Percentiles rank a stretch among this genome's conserved stretches.
phyloP scores from a whole-genome alignment of 2,888 invertebrate genomes.

The Embidobia sp. region DNA sequence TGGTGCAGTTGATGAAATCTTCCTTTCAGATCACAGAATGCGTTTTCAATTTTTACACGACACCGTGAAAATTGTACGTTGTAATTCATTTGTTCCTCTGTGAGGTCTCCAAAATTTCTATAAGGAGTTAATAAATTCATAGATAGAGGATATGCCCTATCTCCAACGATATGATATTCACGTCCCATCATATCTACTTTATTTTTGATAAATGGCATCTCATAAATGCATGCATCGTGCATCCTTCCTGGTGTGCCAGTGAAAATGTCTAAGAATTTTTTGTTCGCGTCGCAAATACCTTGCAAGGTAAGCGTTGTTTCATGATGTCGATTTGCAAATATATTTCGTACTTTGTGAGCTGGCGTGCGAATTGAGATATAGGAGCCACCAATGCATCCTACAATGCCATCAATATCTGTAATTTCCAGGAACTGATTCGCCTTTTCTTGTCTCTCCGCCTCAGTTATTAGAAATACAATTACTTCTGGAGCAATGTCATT shows the following conservation, averaged over 20 bases:
- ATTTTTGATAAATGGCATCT: background rate
- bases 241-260: background rate
- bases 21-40: background rate
- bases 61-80: background rate
- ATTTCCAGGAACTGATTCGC: too few species aligned
- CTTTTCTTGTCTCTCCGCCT: too few species aligned
- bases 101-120: background rate
- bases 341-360: background rate
- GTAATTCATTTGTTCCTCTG: background rate
- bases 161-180: slow-evolving; percentile 1
- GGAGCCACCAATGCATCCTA: background rate
- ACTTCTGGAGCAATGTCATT: too few species aligned
- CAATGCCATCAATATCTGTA: too few species aligned
- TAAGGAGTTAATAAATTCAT: background rate
- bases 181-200: background rate
- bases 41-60: slow-evolving; percentile 3
- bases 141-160: background rate
- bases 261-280: background rate
- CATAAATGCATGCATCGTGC: background rate
- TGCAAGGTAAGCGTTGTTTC: background rate
- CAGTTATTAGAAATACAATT: too few species aligned
- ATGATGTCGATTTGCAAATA: background rate
- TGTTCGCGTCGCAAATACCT: background rate
- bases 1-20: background rate
- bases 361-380: background rate